phyloP scores from a whole-genome alignment of 2,888 invertebrate species.

The Dryobota labecula region DNA sequence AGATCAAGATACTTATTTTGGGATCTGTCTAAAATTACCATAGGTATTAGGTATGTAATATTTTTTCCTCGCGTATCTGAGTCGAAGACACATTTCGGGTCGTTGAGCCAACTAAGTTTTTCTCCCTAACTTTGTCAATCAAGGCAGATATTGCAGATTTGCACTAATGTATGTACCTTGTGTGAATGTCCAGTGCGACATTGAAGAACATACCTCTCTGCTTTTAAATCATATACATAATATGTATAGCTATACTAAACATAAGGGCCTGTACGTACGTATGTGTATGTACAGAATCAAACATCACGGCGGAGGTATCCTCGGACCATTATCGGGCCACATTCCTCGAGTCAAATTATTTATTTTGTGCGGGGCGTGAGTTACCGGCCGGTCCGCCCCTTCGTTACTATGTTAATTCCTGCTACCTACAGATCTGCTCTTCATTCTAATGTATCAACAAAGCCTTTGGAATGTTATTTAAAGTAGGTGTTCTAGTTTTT shows the following conservation, averaged over 20 bases:
- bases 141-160: background rate
- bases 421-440: constrained; percentile 76
- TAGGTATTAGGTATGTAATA: background rate
- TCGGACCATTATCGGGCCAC: constrained; percentile 76
- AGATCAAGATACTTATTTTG: constrained; percentile 13
- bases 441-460: constrained; percentile 69
- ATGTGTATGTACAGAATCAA: constrained; percentile 54
- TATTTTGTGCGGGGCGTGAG: constrained; percentile 89
- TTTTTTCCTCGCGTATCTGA: background rate
- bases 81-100: background rate
- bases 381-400: constrained; percentile 86
- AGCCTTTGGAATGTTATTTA: constrained; percentile 57
- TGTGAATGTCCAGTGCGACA: too few relatives aligned
- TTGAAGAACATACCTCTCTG: too few relatives aligned
- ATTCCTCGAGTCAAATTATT: constrained; percentile 86
- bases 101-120: background rate
- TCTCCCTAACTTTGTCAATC: background rate
- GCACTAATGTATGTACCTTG: too few relatives aligned
- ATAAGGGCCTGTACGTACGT: background rate
- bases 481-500: constrained; percentile 38
- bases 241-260: constrained; percentile 2
- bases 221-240: constrained; percentile 22
- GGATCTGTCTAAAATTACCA: background rate
- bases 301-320: constrained; percentile 61
- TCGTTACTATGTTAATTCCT: constrained; percentile 88